Conservation (phyloP, 2,888 invertebrate species). For the Pterobdella sp. region DNA sequence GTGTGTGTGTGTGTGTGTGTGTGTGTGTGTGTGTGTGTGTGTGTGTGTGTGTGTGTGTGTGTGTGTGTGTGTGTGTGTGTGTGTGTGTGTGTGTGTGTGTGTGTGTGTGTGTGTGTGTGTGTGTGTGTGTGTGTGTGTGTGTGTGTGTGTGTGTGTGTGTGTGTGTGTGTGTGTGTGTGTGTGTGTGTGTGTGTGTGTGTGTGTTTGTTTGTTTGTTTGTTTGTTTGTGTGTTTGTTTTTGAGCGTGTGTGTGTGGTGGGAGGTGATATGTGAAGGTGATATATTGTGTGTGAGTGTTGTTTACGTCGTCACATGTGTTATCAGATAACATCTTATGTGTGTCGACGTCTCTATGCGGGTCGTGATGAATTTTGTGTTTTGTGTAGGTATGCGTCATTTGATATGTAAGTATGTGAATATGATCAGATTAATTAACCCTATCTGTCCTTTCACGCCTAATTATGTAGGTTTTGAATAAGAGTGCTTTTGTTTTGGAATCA, state of each 20-base stretch:
- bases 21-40: conserved; percentile 14
- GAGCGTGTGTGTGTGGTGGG: background rate
- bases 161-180: background rate
- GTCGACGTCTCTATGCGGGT: background rate
- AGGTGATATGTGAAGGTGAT: background rate
- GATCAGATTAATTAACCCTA: background rate
- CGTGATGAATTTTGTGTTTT: background rate
- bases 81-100: background rate
- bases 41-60: conserved; percentile 10
- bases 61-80: conserved; percentile 8
- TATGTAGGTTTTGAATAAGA: too few species aligned
- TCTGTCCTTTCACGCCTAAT: too few species aligned
- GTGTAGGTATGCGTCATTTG: background rate
- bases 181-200: conserved; percentile 1
- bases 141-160: conserved; percentile 22
- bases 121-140: conserved; percentile 21
- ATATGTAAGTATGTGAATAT: background rate
- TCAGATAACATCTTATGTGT: background rate
- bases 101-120: conserved; percentile 1
- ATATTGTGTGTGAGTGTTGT: background rate
- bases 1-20: conserved; percentile 11
- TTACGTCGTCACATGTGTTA: background rate
- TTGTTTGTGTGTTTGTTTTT: too few species aligned
- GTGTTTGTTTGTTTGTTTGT: too few species aligned
- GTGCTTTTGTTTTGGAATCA: too few species aligned